phyloP scores from a whole-genome alignment of 2,888 invertebrate species.

The Troides oblongomaculatus region DNA sequence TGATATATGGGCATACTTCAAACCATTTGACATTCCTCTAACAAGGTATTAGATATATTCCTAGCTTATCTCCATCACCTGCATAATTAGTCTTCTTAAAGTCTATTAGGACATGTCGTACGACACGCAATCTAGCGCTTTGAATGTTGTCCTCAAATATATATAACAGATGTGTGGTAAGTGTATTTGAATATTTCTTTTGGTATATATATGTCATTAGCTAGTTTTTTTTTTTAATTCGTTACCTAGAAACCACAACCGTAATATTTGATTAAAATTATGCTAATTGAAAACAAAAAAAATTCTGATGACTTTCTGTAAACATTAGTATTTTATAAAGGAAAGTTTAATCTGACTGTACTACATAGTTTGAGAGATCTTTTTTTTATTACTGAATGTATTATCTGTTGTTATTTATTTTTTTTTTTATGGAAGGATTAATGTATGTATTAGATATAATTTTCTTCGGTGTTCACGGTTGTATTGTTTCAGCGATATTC shows the following conservation, averaged over 20 bases:
- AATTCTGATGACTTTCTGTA: too few relatives aligned
- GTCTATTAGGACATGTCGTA: constrained; percentile 13
- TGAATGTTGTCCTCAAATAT: constrained; percentile 22
- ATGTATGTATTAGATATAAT: background rate
- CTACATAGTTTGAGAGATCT: too few relatives aligned
- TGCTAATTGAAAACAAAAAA: too few relatives aligned
- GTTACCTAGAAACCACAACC: too few relatives aligned
- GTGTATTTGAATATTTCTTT: background rate
- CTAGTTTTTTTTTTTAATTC: background rate
- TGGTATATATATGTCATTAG: background rate
- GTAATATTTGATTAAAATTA: too few relatives aligned
- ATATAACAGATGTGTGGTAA: constrained; percentile 2
- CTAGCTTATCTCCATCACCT: constrained; percentile 3
- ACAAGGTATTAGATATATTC: constrained; percentile 27
- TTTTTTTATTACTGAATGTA: too few relatives aligned
- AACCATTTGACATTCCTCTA: constrained; percentile 20
- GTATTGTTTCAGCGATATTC: background rate
- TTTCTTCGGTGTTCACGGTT: too few relatives aligned
- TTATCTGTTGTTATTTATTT: background rate
- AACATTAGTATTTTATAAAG: too few relatives aligned
- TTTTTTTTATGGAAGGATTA: background rate
- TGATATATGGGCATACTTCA: constrained; percentile 8
- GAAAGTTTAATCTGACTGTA: too few relatives aligned
- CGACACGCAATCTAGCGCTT: constrained; percentile 12
- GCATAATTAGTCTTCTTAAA: constrained; percentile 8